phyloP scores from a whole-genome alignment of 1,140 invertebrate genomes.

The Drosophila santomea region DNA sequence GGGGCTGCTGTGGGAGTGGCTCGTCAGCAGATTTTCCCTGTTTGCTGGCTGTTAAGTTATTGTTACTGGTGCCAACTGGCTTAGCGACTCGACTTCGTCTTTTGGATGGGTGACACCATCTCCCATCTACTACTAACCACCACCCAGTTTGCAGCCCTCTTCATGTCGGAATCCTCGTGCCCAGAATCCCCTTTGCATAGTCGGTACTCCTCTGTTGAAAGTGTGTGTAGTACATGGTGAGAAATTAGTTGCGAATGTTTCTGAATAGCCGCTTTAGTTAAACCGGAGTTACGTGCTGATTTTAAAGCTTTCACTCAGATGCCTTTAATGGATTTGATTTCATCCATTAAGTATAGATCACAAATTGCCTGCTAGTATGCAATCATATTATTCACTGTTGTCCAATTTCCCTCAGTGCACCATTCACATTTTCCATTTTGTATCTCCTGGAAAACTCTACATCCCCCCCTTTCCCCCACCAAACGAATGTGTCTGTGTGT shows the following conservation, averaged over 20 bases:
- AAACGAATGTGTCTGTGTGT: constrained; percentile 16
- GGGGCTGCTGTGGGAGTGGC: background rate
- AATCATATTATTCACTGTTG: background rate
- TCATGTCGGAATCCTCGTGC: background rate
- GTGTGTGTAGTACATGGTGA: constrained; percentile 27
- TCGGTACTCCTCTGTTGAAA: constrained; percentile 28
- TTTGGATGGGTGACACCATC: background rate
- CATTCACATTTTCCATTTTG: constrained; percentile 49
- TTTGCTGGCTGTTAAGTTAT: constrained; percentile 78
- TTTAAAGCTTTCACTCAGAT: no score
- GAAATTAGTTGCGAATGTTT: background rate
- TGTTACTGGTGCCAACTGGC: constrained; percentile 81
- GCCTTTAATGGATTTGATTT: no score
- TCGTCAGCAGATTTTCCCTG: constrained; percentile 77
- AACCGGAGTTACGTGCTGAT: background rate
- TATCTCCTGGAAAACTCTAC: background rate
- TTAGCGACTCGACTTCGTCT: constrained; percentile 72
- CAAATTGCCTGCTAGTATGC: no score
- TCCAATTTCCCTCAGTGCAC: background rate
- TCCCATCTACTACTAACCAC: no score
- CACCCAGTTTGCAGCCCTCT: background rate
- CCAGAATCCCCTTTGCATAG: constrained; percentile 18
- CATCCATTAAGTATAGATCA: no score
- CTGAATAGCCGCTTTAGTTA: background rate
- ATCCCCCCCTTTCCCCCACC: background rate